These are phyloP conservation scores for Pristis pectinata DNA, from an alignment of 2,797 vertebrate genomes.

Conservation along the genomic window DNA sequence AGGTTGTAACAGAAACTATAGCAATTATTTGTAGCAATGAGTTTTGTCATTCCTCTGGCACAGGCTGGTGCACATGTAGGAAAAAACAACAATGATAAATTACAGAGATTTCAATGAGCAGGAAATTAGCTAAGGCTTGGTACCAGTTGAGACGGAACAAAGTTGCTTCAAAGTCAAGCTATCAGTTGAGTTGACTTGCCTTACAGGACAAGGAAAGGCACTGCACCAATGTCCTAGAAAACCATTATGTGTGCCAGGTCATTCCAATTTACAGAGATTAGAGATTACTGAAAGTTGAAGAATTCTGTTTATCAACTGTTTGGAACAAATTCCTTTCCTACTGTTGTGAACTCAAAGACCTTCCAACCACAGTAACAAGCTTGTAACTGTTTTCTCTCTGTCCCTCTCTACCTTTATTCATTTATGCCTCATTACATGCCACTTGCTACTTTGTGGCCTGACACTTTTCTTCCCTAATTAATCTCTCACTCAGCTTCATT, in stretches of 20 bases:
- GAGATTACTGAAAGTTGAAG: neutral
- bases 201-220: neutral
- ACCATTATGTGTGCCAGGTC: neutral
- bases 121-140: neutral
- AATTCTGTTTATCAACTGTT: neutral
- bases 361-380: neutral
- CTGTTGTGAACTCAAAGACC: neutral
- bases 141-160: neutral
- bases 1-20: neutral
- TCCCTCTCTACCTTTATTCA: neutral
- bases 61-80: neutral
- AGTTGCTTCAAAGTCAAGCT: neutral
- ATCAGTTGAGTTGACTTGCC: neutral
- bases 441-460: neutral
- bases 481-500: neutral
- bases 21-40: neutral
- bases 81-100: neutral
- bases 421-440: too few species aligned
- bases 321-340: neutral
- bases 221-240: neutral
- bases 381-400: neutral
- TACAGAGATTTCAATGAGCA: neutral
- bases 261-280: neutral
- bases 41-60: slow-evolving; percentile 2
- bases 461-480: neutral